Evolutionary conservation across 2,113 vertebrate species (phyloP).

Genomic region (Craseonycteris thonglongyai): DNA sequence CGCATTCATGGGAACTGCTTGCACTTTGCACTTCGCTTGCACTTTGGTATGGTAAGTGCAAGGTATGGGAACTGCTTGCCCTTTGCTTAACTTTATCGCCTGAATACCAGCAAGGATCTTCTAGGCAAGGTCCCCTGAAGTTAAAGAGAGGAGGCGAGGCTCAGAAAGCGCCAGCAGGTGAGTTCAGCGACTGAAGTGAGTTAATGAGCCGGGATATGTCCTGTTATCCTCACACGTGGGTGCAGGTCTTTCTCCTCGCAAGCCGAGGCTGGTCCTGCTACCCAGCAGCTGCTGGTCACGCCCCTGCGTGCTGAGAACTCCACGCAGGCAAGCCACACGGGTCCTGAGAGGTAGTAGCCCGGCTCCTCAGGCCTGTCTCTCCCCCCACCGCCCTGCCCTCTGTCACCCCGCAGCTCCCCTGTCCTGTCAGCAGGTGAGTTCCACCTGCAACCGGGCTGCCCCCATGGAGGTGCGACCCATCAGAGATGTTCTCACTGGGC

Average conservation of each 20-base stretch:
- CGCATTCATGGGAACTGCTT: neutral
- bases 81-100: too few relatives aligned
- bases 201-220: neutral
- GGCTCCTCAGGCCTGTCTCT: too few relatives aligned
- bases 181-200: neutral
- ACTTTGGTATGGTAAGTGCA: too few relatives aligned
- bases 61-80: neutral
- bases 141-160: neutral
- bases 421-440: too few relatives aligned
- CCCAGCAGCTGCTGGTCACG: neutral
- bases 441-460: too few relatives aligned
- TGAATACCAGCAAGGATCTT: neutral
- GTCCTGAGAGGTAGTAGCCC: neutral
- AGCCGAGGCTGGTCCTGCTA: neutral
- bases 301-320: neutral
- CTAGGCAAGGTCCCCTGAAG: rapidly evolving
- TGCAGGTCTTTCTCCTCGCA: neutral
- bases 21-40: too few relatives aligned
- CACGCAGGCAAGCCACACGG: rapidly evolving
- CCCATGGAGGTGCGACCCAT: too few relatives aligned
- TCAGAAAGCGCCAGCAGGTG: neutral
- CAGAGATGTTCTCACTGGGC: too few relatives aligned
- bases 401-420: neutral
- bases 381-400: too few relatives aligned
- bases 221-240: neutral